Evolutionary conservation across 2,113 vertebrate genomes (phyloP), one percentile per base, ranked within the genome.

Genomic region (Numenius arquata): DNA sequence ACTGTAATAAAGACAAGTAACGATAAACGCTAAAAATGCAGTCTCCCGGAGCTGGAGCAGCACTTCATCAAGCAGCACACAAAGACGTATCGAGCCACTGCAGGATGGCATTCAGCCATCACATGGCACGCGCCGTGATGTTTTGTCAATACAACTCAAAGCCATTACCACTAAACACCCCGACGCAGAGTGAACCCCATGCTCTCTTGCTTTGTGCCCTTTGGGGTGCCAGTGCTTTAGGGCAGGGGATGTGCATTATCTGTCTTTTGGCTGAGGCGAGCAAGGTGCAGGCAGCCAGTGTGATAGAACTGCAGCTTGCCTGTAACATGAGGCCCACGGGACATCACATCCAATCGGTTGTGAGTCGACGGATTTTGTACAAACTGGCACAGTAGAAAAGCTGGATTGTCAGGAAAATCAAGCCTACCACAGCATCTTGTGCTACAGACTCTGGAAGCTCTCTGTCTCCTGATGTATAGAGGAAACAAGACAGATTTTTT

Each of bases 21-120:
- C 4, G 17, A 21, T 2, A 5, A 89, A 61, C 1, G 7, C 52
- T 19, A 11, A 17, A 21, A 47, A 21, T 0, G 0, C 56, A 87
- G 38, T 25, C 40, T 61, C 56, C 36, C 4, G 5, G 47, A 65
- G 38, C 71, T 63, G 45, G n/a, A 73, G 38, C 55, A 36, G 78
- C 82, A 72, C 85, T 38, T 66, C 62, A 50, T 63, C 77, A 38
- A 79, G 36, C 53, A 58, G 41, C 8, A 6, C 72, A 34, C 45
- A 13, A n/a, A 70, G 72, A 45, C 12, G 6, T 17, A 41, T 2
- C 0, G 4, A 71, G 61, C 22, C 88, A 5, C 32, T 23, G 65
- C 65, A 56, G 62, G 62, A 76, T 52, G 76, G 36, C 80, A 76
- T 45, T 12, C 72, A 26, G 75, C 40, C 56, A 72, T 25, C 3